A percentile compares a stretch with the other conserved stretches of the same genome.
Evolutionary conservation across 2,797 vertebrate genomes (phyloP).

Genomic region (Nothura maculosa): DNA sequence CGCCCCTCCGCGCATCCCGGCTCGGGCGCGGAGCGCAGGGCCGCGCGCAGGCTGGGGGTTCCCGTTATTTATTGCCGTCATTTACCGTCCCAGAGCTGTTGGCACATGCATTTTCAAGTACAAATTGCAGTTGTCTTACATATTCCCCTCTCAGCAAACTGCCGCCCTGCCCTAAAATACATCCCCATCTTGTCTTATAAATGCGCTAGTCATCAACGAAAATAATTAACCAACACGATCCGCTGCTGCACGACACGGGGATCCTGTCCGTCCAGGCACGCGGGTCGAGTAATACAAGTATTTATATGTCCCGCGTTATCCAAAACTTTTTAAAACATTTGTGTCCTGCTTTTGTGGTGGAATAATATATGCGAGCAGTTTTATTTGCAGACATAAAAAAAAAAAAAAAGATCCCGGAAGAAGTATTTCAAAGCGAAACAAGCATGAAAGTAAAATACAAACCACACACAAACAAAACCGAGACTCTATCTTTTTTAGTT

Average conservation of each 20-base stretch:
- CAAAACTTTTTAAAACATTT: neutral
- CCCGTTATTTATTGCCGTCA: slow-evolving; percentile 66
- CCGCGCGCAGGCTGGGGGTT: slow-evolving; percentile 9
- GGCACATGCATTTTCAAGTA: slow-evolving; percentile 68
- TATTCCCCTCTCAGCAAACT: slow-evolving; percentile 47
- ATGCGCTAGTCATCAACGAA: slow-evolving; percentile 41
- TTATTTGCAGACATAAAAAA: neutral
- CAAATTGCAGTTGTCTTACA: slow-evolving; percentile 65
- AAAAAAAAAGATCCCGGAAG: neutral
- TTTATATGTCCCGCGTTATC: neutral
- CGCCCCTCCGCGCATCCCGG: neutral
- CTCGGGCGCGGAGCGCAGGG: neutral
- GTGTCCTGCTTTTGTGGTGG: neutral
- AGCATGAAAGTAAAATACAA: neutral
- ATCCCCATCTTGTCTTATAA: slow-evolving; percentile 37
- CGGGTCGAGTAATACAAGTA: neutral
- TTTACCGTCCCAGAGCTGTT: slow-evolving; percentile 62
- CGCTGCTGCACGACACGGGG: neutral
- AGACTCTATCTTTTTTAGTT: neutral
- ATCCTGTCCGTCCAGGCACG: neutral
- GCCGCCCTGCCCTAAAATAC: slow-evolving; percentile 37
- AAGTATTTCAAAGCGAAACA: slow-evolving; percentile 27
- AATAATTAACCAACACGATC: slow-evolving; percentile 32
- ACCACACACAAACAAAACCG: neutral
- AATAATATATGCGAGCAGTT: neutral